Evolutionary conservation across 2,113 vertebrate species (phyloP).

Genomic region (Redunca redunca): DNA sequence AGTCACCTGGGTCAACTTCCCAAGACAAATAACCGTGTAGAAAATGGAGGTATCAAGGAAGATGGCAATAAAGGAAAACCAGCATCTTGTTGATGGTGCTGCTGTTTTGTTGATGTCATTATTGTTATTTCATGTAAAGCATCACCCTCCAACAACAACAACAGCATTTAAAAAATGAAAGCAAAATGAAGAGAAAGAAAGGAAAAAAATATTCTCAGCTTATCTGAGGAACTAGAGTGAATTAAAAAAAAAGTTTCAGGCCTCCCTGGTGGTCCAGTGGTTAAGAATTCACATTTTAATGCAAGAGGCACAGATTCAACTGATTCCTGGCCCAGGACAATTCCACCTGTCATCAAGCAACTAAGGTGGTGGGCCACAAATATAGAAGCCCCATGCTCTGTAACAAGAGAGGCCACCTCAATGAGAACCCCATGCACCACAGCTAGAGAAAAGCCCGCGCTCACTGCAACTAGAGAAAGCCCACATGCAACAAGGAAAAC

Average conservation of each 20-base stretch:
- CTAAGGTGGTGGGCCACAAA: not conserved
- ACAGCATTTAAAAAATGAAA: not conserved
- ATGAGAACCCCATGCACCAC: not conserved
- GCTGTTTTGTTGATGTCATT: not conserved
- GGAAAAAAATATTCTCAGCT: not conserved
- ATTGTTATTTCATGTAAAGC: not conserved
- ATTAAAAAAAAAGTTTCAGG: not conserved
- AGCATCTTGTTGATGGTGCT: not conserved
- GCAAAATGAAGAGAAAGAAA: not conserved
- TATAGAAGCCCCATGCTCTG: not conserved
- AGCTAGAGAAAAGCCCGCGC: accelerated
- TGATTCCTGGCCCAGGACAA: not conserved
- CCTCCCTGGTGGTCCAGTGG: not conserved
- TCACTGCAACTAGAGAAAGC: not conserved
- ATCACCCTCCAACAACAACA: not conserved
- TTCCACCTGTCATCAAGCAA: not conserved
- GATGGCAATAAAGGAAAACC: not conserved
- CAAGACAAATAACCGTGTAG: not conserved
- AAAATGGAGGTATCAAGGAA: not conserved
- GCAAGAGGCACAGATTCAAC: not conserved
- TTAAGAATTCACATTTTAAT: not conserved
- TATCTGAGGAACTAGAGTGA: accelerated
- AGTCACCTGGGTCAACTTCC: not conserved
- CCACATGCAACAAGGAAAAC: not conserved
- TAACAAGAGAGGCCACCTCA: not conserved